Percentiles rank a stretch among this genome's conserved stretches.
Conservation (phyloP, 2,888 invertebrate genomes). For the Heliconius hortense region DNA sequence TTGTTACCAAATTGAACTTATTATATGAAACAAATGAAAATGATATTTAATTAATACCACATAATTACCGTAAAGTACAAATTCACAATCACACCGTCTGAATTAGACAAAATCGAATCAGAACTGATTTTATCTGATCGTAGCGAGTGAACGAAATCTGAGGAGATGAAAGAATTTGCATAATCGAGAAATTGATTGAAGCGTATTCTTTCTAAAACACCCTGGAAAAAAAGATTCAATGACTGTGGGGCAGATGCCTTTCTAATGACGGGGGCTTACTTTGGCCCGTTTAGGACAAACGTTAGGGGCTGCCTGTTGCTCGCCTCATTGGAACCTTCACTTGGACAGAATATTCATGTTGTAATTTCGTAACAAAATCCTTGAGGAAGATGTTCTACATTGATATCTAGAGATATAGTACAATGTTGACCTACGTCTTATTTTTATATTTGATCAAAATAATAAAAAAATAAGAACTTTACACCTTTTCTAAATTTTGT, state of each 20-base stretch:
- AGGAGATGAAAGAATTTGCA: constrained; percentile 65
- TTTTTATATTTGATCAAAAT: too few relatives aligned
- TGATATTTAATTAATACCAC: neutral
- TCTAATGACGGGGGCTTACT: constrained; percentile 59
- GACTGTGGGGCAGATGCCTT: constrained; percentile 63
- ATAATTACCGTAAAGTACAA: neutral
- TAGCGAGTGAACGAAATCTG: constrained; percentile 55
- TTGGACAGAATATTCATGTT: constrained; percentile 25
- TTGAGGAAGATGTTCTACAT: neutral
- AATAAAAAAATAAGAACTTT: too few relatives aligned
- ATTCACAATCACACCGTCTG: constrained; percentile 53
- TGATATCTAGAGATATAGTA: too few relatives aligned
- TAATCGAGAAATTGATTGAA: constrained; percentile 79
- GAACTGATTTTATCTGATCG: constrained; percentile 61
- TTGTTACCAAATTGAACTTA: neutral
- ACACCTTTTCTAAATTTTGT: too few relatives aligned
- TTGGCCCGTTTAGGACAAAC: constrained; percentile 48
- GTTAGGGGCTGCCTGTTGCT: constrained; percentile 47
- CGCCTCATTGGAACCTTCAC: constrained; percentile 23
- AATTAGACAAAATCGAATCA: constrained; percentile 60
- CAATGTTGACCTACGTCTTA: too few relatives aligned
- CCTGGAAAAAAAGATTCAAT: constrained; percentile 62
- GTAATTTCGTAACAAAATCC: constrained; percentile 15
- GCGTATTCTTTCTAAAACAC: constrained; percentile 66
- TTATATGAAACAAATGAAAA: neutral